Evolutionary conservation across 2,888 invertebrate species (phyloP), one percentile per base, ranked within the genome.

Genomic region (Biston stratarius): DNA sequence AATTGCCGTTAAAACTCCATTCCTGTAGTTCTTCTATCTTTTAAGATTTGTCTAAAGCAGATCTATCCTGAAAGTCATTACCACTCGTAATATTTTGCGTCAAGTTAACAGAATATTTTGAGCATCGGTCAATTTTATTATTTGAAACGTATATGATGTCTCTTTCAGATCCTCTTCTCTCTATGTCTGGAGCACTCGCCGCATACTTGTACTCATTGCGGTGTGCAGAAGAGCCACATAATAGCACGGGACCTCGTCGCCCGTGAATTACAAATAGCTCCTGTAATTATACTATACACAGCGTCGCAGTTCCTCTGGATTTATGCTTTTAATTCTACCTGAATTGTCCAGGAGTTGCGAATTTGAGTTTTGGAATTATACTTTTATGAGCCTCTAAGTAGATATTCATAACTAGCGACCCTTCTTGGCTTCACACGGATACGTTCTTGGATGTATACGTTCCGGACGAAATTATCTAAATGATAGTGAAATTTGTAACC

Each of bases 221-320:
- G 84, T 72, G 85, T 73, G 71, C 65, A 77, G 78, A 77, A 74
- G 79, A 78, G 80, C 80, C 79, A 73, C 79, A 78, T 83, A 84
- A 84, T 82, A 81, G 82, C 77, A 78, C 74, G 81, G 81, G 82
- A 81, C 84, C 83, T 74, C 79, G 68, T 77, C 80, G 70, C 76
- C 81, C 84, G 83, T 86, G 84, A 86, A 86, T 86, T 87, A 85
- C 82, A 82, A 85, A 86, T 84, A 80, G 81, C 77, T 71, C 72
- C 78, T 71, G 80, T 85, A 86, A 88, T 86, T 86, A 84, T 80
- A 74, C 69, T 60, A 72, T 72, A 61, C 61, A 57, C 52, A 42
- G 56, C 60, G 48, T 66, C 52, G 58, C 53, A 11, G 62, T 62
- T 64, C 56, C 63, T 48, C 15, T 77, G 75, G 78, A 86, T 86